These are phyloP conservation scores for Clarias pachynema DNA, from an alignment of 2,797 vertebrate species.

Conservation along the genomic window DNA sequence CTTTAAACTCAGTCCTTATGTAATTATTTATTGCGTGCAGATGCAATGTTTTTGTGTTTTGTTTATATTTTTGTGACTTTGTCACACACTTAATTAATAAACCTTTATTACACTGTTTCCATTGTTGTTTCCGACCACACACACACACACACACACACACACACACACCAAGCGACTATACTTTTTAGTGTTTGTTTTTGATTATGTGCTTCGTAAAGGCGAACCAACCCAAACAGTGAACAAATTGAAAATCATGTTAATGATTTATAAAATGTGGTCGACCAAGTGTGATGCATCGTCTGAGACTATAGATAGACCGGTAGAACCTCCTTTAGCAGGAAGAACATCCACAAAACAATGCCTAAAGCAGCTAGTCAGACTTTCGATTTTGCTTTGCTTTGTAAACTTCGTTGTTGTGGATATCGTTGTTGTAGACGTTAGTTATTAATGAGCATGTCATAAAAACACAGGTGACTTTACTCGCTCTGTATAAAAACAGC, in stretches of 20 bases:
- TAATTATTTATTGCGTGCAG: not conserved
- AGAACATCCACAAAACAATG: not conserved
- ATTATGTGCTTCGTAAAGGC: not conserved
- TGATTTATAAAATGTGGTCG: not conserved
- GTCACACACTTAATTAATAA: not conserved
- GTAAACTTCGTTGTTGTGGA: not conserved
- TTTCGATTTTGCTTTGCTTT: no score
- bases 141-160: not conserved
- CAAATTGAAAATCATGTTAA: not conserved
- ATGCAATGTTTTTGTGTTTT: not conserved
- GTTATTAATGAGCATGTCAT: not conserved
- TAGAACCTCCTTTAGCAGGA: not conserved
- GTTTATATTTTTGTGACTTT: not conserved
- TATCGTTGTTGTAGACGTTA: not conserved
- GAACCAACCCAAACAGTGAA: not conserved
- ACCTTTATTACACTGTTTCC: not conserved
- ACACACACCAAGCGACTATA: not conserved
- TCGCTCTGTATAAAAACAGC: not conserved
- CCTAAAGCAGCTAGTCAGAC: not conserved
- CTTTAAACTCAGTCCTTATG: not conserved
- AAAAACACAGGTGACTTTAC: not conserved
- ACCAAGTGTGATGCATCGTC: no score
- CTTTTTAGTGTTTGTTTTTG: not conserved
- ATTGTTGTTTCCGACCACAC: not conserved
- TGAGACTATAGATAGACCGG: not conserved